Conservation (phyloP, 2,113 vertebrate genomes). For the Chaetodon trifascialis region DNA sequence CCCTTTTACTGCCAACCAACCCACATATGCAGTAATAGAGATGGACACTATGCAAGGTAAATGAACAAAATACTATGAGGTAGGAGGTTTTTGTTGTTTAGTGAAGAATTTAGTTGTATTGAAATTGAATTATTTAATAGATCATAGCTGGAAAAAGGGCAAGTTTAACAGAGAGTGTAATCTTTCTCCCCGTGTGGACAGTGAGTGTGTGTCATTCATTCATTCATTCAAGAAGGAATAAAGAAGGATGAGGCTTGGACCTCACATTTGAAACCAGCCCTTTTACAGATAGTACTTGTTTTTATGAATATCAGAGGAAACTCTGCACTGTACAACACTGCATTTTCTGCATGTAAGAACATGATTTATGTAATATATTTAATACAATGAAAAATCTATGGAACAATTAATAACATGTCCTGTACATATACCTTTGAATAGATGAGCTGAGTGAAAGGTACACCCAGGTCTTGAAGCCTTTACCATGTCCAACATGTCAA, state of each 20-base stretch:
- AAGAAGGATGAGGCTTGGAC: slow-evolving; percentile 3
- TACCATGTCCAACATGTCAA: slow-evolving; percentile 30
- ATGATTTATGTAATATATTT: slow-evolving; percentile 61
- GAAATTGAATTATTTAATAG: slow-evolving; percentile 46
- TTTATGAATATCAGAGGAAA: slow-evolving; percentile 42
- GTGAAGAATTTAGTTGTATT: slow-evolving; percentile 31
- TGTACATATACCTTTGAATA: slow-evolving; percentile 58
- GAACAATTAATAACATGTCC: slow-evolving; percentile 47
- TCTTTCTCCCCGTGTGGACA: not conserved
- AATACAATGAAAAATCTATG: slow-evolving; percentile 34
- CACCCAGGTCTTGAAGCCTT: slow-evolving; percentile 15
- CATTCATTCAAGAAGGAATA: not conserved
- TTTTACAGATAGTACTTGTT: slow-evolving; percentile 48
- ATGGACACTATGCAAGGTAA: slow-evolving; percentile 68
- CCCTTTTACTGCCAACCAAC: slow-evolving; percentile 22
- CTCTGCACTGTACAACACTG: slow-evolving; percentile 30
- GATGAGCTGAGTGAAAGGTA: slow-evolving; percentile 21
- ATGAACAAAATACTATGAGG: slow-evolving; percentile 18
- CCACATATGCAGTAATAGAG: slow-evolving; percentile 15
- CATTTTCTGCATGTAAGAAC: slow-evolving; percentile 61
- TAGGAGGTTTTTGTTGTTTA: slow-evolving; percentile 20
- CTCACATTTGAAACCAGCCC: slow-evolving; percentile 45
- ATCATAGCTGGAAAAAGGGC: slow-evolving; percentile 20
- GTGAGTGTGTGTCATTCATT: slow-evolving; percentile 18
- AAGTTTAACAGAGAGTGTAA: not conserved